Evolutionary conservation across 1,140 invertebrate species (phyloP), one percentile per base, ranked within the genome.

Genomic region (Drosophila rufa): DNA sequence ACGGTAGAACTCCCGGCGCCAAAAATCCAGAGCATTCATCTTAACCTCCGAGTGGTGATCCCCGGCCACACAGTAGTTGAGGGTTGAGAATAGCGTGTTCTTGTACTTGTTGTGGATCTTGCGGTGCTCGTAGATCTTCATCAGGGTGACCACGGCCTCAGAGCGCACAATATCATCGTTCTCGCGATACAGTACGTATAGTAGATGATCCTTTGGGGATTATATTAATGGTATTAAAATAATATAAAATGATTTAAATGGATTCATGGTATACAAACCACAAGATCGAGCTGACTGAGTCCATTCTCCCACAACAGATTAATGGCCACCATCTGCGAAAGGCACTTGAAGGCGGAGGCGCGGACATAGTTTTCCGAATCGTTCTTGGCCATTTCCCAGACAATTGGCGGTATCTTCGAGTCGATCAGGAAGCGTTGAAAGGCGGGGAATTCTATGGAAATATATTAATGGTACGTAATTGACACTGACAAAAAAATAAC

Each of bases 41-140:
- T 96, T 96, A 0, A 97, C 96, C 92, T 97, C 96, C 96, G 96
- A 96, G 80, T 97, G 95, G 47, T 97, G 94, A 92, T 97, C 96
- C 5, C 94, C 94, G 1, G 95, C 93, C 8, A 95, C 95, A 11
- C 95, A 94, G 19, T 94, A 93, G 4, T 94, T 94, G 94, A 97
- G 96, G 5, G 94, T 93, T 46, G 94, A 94, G 61, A 95, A 95
- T 0, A 95, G 73, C 0, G 81, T 91, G 40, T 93, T 86, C 55
- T 93, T 93, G 58, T 94, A 93, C 22, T 91, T 82, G 1, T 89
- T 75, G 46, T 94, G 92, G 81, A 96, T 94, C 79, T 95, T 95
- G 40, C 95, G 94, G 75, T 95, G 93, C 71, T 95, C 93, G 60
- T 96, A 96, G 38, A 97, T 94, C 66, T 95, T 94, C 50, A 93